Conservation (phyloP, 2,888 invertebrate species). For the Timema podura region DNA sequence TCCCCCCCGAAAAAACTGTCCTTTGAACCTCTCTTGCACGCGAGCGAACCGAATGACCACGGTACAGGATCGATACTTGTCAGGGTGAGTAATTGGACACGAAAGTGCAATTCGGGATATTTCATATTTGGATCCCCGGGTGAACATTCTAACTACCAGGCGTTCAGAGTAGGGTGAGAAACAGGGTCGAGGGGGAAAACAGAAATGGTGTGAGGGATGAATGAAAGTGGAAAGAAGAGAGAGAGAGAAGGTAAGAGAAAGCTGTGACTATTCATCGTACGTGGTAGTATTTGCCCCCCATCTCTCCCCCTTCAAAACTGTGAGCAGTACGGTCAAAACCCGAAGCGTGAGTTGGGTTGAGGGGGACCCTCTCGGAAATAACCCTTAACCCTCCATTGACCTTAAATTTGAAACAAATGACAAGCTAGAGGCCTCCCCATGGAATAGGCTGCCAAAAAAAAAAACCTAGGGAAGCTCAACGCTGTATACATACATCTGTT, state of each 20-base stretch:
- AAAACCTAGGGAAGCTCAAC: background rate
- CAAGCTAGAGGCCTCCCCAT: constrained; percentile 2
- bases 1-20: too few species aligned
- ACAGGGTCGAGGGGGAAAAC: background rate
- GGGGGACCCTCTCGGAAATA: constrained; percentile 25
- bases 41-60: too few species aligned
- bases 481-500: constrained; percentile 26
- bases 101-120: constrained; percentile 31
- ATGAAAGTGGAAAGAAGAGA: background rate
- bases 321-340: constrained; percentile 12
- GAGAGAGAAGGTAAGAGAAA: background rate
- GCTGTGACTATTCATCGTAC: constrained; percentile 12
- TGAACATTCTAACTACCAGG: constrained; percentile 25
- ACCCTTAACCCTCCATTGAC: constrained; percentile 32
- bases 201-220: background rate
- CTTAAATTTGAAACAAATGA: constrained; percentile 34
- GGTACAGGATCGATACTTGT: constrained; percentile 26
- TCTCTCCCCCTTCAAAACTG: background rate
- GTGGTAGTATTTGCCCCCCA: background rate
- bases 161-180: too few species aligned
- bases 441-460: too few species aligned
- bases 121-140: constrained; percentile 30
- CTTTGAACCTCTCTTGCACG: too few species aligned
- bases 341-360: constrained; percentile 4
- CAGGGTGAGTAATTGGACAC: constrained; percentile 32